Evolutionary conservation across 2,888 invertebrate species (phyloP).

Genomic region (Synergus laeviventris): DNA sequence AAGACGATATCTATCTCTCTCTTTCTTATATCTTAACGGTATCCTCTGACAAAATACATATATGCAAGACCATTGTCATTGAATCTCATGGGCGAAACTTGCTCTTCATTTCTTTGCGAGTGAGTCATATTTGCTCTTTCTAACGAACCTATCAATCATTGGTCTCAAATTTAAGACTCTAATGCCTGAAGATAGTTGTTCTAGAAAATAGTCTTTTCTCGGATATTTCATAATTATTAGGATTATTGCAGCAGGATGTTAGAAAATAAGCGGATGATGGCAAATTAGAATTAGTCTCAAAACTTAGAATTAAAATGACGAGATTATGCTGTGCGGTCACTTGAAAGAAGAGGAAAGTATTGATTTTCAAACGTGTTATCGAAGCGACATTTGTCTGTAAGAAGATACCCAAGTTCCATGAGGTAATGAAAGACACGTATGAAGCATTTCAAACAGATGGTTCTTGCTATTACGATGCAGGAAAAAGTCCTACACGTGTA

Average conservation of each 20-base stretch:
- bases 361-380: conserved; percentile 29
- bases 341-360: conserved; percentile 31
- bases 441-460: conserved; percentile 33
- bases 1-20: conserved; percentile 2
- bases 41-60: not conserved
- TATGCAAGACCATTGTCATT: not conserved
- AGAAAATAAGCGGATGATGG: not conserved
- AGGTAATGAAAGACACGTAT: conserved; percentile 33
- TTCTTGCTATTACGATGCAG: conserved; percentile 19
- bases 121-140: not conserved
- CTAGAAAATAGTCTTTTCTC: not conserved
- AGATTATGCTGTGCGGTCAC: conserved; percentile 17
- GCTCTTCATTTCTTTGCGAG: not conserved
- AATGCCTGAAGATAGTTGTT: not conserved
- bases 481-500: conserved; percentile 25
- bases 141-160: not conserved
- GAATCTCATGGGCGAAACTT: not conserved
- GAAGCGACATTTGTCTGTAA: conserved; percentile 28
- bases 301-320: conserved; percentile 1
- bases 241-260: conserved; percentile 9
- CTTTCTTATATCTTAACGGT: not conserved
- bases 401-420: conserved; percentile 27
- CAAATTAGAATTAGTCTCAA: not conserved
- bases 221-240: not conserved
- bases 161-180: not conserved